Evolutionary conservation across 2,113 vertebrate species (phyloP), one percentile per base, ranked within the genome.

Genomic region (Rhinolophus ferrumequinum): DNA sequence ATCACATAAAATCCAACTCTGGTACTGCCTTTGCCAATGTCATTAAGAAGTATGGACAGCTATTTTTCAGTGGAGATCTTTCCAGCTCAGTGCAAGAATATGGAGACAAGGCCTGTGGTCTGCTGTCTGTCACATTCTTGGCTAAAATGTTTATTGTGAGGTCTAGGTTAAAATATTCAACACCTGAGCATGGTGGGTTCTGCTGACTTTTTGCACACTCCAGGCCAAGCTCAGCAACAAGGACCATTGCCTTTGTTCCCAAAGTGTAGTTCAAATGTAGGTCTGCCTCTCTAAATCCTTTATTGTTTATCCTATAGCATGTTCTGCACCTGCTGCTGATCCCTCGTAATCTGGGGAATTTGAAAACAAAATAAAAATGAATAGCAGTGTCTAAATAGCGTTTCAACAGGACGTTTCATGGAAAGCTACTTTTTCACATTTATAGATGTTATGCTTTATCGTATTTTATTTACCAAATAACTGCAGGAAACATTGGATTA

Each of bases 401-500:
- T 72, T 90, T 70, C n/a, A 70, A 52, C 70, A 67, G 16, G 70
- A 5, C 5, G 1, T 67, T 80, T 7, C 38, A 64, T 93, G 56
- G 18, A 83, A 58, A 89, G 9, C 10, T 58, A 66, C 14, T 33
- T 52, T 10, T 70, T 86, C 21, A 83, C 13, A 2, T 73, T 75
- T 70, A 79, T 62, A 92, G 13, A 54, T 84, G 8, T 3, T 86
- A 44, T 44, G 18, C 4, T 86, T 89, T 30, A 83, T 67, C 62
- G 30, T 72, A n/a, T 56, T 94, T 47, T 58, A 21, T 47, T 95
- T 88, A 58, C 82, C 47, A 95, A 76, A 47, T 64, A 92, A 79
- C 6, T 64, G 0, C 2, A 60, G 35, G 4, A 69, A 30, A 87
- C 3, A 16, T 73, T 47, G 6, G 5, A 79, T 84, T 41, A 73